Base-by-base conservation (phyloP, 2,888 invertebrate genomes). In the Cyclophora albipunctata region DNA sequence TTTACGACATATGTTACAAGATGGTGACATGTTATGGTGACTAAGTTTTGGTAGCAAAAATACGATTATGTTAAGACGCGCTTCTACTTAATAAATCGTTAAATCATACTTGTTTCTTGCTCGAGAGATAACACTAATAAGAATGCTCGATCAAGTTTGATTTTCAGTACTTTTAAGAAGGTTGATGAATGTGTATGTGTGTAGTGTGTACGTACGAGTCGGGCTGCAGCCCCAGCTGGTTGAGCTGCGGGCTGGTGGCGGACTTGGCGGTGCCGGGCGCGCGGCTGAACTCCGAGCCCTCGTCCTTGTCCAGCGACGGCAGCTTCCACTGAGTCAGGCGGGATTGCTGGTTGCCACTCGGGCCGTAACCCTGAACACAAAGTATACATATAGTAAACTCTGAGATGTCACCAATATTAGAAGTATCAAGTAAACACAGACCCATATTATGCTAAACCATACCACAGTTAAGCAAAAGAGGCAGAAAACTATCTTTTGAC, bases 311-410 rank as follows among this genome's bases (percentile, higher is more conserved):
- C 73, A 95, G 86, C 52, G 95, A 94, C 56, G 96, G 96, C 75
- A 96, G 90, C 87, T 96, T 96, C 97, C 97, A 98, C 83, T 97
- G 97, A 78, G 92, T 96, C 72, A 97, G 91, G 64, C 96, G 92
- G 47, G 96, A 96, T 80, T 95, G 95, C 75, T 93, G 94, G 72
- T 93, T 93, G 47, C 84, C 90, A 69, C 90, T 89, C 50, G 75
- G 76, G 7, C 85, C 84, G 55, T 85, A 89, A n/a, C 74, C 74
- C 88, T 88, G 42, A 5, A 4, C 7, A 42, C 3, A 42, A 42
- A 42, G 20, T 34, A 43, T 6, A 43, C 33, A 4, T 5, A 34
- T 34, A 33, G 6, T 7, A 6, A 7, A 7, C n/a, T 42, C 5
- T 40, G 3, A 40, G 40, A 40, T 1, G 40, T 3, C 7, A 7